Evolutionary conservation across 2,797 vertebrate genomes (phyloP).

Genomic region (Lagocephalus sceleratus): DNA sequence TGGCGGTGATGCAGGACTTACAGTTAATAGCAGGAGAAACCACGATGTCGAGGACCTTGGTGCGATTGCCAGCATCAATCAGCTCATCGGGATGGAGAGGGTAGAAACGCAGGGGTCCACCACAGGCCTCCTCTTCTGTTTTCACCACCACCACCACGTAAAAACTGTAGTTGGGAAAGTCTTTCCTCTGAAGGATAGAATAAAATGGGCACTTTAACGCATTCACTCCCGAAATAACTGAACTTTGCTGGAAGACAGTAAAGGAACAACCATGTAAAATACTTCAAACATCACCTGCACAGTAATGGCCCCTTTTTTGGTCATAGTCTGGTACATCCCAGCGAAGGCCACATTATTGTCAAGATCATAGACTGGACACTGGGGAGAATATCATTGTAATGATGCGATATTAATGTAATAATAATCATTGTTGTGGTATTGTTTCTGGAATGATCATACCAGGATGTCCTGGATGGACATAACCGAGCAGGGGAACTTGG

Average conservation of each 20-base stretch:
- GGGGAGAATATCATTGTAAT: background rate
- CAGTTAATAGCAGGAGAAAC: slow-evolving; percentile 87
- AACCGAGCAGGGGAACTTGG: slow-evolving; percentile 92
- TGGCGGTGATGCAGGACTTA: slow-evolving; percentile 61
- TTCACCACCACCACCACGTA: slow-evolving; percentile 97
- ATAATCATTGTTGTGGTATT: no score
- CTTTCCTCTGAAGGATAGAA: slow-evolving; percentile 81
- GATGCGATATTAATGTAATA: background rate
- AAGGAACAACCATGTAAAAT: no score
- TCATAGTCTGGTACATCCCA: slow-evolving; percentile 99
- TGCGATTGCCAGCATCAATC: slow-evolving; percentile 87
- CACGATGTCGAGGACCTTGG: slow-evolving; percentile 85
- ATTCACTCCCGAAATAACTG: no score
- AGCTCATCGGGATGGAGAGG: slow-evolving; percentile 86
- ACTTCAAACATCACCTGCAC: slow-evolving; percentile 83
- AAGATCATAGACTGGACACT: slow-evolving; percentile 97
- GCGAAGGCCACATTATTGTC: slow-evolving; percentile 99
- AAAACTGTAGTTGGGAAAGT: slow-evolving; percentile 94
- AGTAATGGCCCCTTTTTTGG: slow-evolving; percentile 94
- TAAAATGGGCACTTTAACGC: background rate
- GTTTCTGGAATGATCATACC: slow-evolving; percentile 63
- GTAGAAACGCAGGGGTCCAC: slow-evolving; percentile 87
- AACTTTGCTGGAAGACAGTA: no score
- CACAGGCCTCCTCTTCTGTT: slow-evolving; percentile 92
- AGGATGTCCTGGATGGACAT: slow-evolving; percentile 96